phyloP scores from a whole-genome alignment of 2,888 invertebrate species.

The Andrena hattorfiana region DNA sequence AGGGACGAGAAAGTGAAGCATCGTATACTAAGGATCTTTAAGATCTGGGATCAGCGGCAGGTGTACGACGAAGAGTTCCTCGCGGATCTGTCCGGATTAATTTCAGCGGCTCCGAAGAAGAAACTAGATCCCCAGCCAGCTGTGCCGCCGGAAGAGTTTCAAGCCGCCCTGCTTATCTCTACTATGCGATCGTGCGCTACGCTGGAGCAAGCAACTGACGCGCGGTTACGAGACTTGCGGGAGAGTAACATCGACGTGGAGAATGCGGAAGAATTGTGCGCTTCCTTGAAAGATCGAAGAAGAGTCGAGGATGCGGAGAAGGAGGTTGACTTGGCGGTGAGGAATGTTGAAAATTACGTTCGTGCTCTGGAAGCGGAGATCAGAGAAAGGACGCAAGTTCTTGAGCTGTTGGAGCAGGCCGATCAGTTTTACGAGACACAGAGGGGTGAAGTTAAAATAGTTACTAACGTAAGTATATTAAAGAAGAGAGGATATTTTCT shows the following conservation, averaged over 20 bases:
- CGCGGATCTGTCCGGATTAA: constrained; percentile 93
- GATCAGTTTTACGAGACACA: constrained; percentile 96
- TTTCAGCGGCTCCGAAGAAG: constrained; percentile 91
- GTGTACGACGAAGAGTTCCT: constrained; percentile 96
- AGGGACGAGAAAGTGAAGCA: constrained; percentile 95
- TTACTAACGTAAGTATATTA: constrained; percentile 93
- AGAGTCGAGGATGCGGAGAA: constrained; percentile 95
- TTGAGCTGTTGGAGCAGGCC: constrained; percentile 92
- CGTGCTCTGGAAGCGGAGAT: constrained; percentile 93
- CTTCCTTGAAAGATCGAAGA: constrained; percentile 94
- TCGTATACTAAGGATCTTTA: constrained; percentile 95
- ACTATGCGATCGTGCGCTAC: constrained; percentile 83
- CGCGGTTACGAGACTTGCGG: constrained; percentile 86
- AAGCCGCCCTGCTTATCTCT: constrained; percentile 86
- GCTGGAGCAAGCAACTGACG: constrained; percentile 82
- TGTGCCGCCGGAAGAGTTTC: constrained; percentile 88
- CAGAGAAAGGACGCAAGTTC: constrained; percentile 91
- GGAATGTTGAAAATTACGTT: constrained; percentile 93
- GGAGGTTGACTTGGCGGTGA: constrained; percentile 93
- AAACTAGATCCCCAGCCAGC: constrained; percentile 88
- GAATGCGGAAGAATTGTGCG: constrained; percentile 92
- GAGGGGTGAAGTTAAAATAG: constrained; percentile 97
- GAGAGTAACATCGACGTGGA: constrained; percentile 90
- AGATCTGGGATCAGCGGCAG: constrained; percentile 97
- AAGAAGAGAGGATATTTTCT: background rate